Evolutionary conservation across 2,113 vertebrate species (phyloP).

Genomic region (Sitta europaea): DNA sequence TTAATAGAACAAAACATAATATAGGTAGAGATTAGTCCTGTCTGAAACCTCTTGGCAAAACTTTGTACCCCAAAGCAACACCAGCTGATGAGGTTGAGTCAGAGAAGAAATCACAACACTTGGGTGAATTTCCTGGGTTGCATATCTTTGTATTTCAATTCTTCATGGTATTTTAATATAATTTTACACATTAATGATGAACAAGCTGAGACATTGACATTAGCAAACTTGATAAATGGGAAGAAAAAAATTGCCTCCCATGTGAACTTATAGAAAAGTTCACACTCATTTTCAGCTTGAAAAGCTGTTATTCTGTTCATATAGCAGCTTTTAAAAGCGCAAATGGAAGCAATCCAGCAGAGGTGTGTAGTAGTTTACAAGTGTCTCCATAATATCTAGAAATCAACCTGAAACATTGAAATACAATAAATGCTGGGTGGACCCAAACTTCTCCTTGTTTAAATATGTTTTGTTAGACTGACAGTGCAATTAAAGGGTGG

Average conservation of each 20-base stretch:
- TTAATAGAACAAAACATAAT: neutral
- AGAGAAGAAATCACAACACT: neutral
- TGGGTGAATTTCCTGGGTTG: neutral
- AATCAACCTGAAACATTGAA: neutral
- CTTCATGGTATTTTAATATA: neutral
- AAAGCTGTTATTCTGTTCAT: neutral
- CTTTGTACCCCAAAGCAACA: neutral
- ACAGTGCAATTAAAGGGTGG: neutral
- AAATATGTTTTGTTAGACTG: neutral
- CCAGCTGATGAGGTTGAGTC: neutral
- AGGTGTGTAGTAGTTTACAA: neutral
- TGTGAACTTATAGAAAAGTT: neutral
- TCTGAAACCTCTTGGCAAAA: neutral
- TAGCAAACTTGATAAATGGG: neutral
- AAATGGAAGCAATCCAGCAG: neutral
- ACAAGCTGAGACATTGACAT: neutral
- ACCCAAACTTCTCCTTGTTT: neutral
- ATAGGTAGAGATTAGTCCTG: neutral
- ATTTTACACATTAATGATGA: neutral
- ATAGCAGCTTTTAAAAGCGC: neutral
- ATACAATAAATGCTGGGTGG: neutral
- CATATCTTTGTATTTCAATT: neutral
- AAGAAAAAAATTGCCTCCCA: neutral
- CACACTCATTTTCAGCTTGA: constrained; percentile 26
- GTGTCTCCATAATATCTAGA: neutral